Base-by-base conservation (phyloP, 2,113 vertebrate genomes). In the Columbina picui region DNA sequence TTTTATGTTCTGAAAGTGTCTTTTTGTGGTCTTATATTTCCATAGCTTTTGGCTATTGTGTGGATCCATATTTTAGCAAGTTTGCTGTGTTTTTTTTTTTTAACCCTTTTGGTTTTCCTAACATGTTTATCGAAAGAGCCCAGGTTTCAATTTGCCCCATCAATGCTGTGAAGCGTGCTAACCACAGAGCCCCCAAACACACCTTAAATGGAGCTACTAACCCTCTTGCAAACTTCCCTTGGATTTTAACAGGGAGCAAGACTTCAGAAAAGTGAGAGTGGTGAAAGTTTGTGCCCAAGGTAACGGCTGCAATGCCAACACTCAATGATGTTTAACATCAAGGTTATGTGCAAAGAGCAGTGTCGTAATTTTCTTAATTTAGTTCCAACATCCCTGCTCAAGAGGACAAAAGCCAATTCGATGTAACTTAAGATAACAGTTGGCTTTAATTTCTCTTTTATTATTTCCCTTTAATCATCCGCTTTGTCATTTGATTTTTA, bases 391-490 rank as follows among this genome's bases (percentile, higher is more conserved):
- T 29, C 50, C 36, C 25, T 75, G 19, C 36, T 71, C 30, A 30
- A 36, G 18, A 77, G 52, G 53, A 64, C 23, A 60, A 9, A 64
- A 56, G 52, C 53, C n/a, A 53, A 53, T 79, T 73, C 75, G 61
- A 64, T 85, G 53, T 57, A 56, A n/a, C 30, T 88, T 76, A 73
- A 76, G 82, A 68, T 52, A 67, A n/a, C 36, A 27, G 49, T 53
- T 5, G 27, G 15, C 32, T 84, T 84, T 89, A 64, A 91, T 94
- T 78, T 87, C n/a, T 91, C 89, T 56, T 75, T 56, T 3, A 41
- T 87, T 89, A 49, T 91, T 95, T 71, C 56, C 81, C 86, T 91
- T 94, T 87, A 93, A 89, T 92, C 60, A 50, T 73, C 61, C 79
- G 47, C 84, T 91, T 87, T 84, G 61, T 56, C n/a, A 7, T 47